phyloP scores from a whole-genome alignment of 1,140 invertebrate genomes.

The Pygmarrhopalites habei region DNA sequence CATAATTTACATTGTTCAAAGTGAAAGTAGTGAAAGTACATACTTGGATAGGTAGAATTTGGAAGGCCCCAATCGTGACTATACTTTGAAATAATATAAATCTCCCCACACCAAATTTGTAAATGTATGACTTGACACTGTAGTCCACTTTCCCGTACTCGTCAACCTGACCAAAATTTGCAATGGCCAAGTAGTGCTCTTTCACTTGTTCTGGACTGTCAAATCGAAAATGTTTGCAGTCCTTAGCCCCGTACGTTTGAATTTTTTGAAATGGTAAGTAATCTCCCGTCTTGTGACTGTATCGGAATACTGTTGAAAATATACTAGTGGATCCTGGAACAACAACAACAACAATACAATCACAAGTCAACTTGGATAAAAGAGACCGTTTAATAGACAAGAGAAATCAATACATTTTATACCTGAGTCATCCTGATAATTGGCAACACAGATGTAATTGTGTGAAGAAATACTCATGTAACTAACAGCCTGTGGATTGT shows the following conservation, averaged over 20 bases:
- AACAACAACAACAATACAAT: no score
- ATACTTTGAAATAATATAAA: constrained; percentile 48
- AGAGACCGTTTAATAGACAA: no score
- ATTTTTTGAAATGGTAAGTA: constrained; percentile 47
- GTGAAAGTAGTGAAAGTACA: neutral
- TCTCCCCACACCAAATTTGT: constrained; percentile 42
- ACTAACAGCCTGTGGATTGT: constrained; percentile 43
- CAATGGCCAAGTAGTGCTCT: constrained; percentile 42
- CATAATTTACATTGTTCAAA: no score
- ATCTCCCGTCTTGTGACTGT: constrained; percentile 42
- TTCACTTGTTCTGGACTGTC: constrained; percentile 14
- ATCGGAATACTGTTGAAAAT: constrained; percentile 48
- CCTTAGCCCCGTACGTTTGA: constrained; percentile 43
- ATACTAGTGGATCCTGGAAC: constrained; percentile 43
- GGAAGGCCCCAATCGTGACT: constrained; percentile 31
- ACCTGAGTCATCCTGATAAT: constrained; percentile 44
- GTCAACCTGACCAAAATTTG: constrained; percentile 39
- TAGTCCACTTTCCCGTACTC: constrained; percentile 21
- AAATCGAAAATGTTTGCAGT: constrained; percentile 41
- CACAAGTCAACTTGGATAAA: no score
- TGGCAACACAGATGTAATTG: constrained; percentile 45
- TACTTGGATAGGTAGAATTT: constrained; percentile 37
- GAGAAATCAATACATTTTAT: constrained; percentile 19
- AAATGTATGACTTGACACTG: constrained; percentile 41
- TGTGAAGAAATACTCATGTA: constrained; percentile 44